phyloP scores from a whole-genome alignment of 2,888 invertebrate genomes.

The Leptopilina syphax region DNA sequence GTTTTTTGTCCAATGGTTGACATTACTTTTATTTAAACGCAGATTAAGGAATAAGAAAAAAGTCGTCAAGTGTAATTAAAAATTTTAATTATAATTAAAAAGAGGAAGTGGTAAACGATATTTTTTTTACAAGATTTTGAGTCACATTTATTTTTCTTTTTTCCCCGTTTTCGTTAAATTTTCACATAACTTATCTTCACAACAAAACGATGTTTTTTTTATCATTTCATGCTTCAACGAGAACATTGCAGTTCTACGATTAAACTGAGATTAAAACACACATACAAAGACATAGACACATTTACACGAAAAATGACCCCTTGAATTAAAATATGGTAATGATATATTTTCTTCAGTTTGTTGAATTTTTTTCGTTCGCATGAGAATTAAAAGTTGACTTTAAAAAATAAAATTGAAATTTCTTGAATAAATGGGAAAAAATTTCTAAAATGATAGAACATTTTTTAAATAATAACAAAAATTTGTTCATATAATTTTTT shows the following conservation, averaged over 20 bases:
- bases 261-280: slow-evolving; percentile 9
- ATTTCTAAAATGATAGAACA: no score
- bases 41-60: no score
- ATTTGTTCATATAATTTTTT: no score
- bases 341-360: slow-evolving; percentile 1
- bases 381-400: not conserved
- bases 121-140: no score
- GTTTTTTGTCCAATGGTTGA: not conserved
- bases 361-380: not conserved
- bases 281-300: not conserved
- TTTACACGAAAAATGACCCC: not conserved
- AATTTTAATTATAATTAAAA: not conserved
- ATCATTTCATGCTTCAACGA: not conserved
- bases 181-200: not conserved
- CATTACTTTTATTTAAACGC: not conserved
- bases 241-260: not conserved
- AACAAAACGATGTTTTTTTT: not conserved
- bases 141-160: not conserved
- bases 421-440: not conserved
- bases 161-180: not conserved
- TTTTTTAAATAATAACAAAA: no score
- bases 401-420: not conserved
- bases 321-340: slow-evolving; percentile 4
- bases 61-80: not conserved
- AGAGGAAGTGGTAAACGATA: not conserved